A percentile compares a stretch with the other conserved stretches of the same genome.
Evolutionary conservation across 2,888 invertebrate species (phyloP).

Genomic region (Hirtodrosophila confusa): DNA sequence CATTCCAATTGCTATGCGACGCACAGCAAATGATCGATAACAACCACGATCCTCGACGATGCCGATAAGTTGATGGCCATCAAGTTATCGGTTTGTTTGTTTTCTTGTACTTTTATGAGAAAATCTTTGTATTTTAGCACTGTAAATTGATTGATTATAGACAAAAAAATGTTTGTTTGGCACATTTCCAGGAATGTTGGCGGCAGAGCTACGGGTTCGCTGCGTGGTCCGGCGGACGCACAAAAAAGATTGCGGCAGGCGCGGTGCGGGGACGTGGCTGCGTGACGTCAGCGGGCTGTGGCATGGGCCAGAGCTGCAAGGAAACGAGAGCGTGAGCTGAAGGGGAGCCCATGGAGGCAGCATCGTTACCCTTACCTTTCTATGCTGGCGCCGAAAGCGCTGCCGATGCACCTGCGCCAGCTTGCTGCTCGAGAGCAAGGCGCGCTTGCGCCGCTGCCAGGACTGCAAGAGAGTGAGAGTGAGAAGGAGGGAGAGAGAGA

Average conservation of each 20-base stretch:
- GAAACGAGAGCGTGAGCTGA: too few species aligned
- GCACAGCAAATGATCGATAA: too few species aligned
- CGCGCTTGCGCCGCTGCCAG: conserved; percentile 69
- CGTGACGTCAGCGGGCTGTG: conserved; percentile 17
- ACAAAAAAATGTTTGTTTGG: conserved; percentile 54
- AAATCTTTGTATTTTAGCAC: too few species aligned
- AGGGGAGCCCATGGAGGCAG: too few species aligned
- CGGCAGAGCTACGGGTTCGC: conserved; percentile 8
- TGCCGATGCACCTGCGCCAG: conserved; percentile 61
- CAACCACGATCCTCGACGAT: too few species aligned
- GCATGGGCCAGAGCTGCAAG: conserved; percentile 61
- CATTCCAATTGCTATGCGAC: too few species aligned
- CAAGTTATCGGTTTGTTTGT: too few species aligned
- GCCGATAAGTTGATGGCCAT: too few species aligned
- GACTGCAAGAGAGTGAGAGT: conserved; percentile 36
- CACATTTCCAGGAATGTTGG: conserved; percentile 45
- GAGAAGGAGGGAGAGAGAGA: not conserved
- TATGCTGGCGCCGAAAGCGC: conserved; percentile 60
- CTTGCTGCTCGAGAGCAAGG: conserved; percentile 59
- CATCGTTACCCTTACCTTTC: conserved; percentile 43
- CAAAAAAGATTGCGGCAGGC: conserved; percentile 53
- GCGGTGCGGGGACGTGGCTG: conserved; percentile 69
- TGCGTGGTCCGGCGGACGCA: conserved; percentile 17
- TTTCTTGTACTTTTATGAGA: too few species aligned
- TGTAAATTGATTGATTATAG: not conserved